These are phyloP conservation scores for Chionodraco myersi DNA, from an alignment of 2,113 vertebrate species.

Conservation along the genomic window DNA sequence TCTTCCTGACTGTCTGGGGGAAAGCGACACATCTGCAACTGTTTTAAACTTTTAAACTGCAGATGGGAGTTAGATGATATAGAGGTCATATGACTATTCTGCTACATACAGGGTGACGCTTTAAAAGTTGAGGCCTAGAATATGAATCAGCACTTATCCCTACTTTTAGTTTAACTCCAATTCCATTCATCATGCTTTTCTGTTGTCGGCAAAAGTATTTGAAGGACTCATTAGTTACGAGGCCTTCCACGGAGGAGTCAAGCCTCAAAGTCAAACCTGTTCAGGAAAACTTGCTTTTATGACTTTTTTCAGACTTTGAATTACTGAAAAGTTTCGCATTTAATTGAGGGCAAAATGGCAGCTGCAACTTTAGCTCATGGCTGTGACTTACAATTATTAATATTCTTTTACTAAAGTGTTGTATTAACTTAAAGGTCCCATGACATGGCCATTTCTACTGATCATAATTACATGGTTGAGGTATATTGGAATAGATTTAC, in stretches of 20 bases:
- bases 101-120: not conserved
- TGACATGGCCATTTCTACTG: too few relatives aligned
- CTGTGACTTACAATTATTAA: not conserved
- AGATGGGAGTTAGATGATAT: not conserved
- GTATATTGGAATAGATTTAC: too few relatives aligned
- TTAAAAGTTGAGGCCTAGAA: slow-evolving; percentile 1
- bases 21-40: not conserved
- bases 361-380: not conserved
- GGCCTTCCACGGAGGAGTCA: slow-evolving; percentile 4
- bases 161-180: not conserved
- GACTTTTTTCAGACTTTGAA: not conserved
- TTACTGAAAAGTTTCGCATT: not conserved
- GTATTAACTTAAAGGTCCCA: not conserved
- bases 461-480: too few relatives aligned
- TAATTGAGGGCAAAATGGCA: not conserved
- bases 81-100: slow-evolving; percentile 21
- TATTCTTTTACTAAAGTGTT: not conserved
- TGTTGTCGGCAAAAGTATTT: slow-evolving; percentile 20
- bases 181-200: slow-evolving; percentile 24
- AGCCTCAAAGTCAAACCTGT: slow-evolving; percentile 37
- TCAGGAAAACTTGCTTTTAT: slow-evolving; percentile 10
- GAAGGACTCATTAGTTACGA: slow-evolving; percentile 30
- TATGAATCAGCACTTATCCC: slow-evolving; percentile 18
- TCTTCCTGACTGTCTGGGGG: slow-evolving; percentile 12
- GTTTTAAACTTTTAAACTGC: slow-evolving; percentile 6